Conservation (phyloP, 2,888 invertebrate species). For the Ormyrus nitidulus region DNA sequence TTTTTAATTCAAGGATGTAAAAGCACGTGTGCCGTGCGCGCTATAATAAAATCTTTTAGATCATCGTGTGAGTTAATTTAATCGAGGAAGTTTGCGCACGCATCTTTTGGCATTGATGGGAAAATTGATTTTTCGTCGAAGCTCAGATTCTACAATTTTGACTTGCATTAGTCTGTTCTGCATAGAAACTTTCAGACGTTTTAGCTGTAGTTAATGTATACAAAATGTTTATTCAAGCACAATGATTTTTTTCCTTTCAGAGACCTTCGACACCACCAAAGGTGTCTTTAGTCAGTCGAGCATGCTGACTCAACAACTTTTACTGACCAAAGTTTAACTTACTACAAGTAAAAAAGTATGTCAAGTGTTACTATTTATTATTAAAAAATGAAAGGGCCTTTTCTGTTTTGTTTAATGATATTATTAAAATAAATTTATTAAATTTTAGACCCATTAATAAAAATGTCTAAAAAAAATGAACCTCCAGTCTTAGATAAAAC, state of each 20-base stretch:
- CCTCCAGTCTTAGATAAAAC: constrained; percentile 59
- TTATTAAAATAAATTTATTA: background rate
- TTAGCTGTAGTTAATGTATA: constrained; percentile 7
- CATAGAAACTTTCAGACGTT: no score
- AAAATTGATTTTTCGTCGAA: no score
- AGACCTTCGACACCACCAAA: constrained; percentile 45
- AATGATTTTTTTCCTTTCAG: constrained; percentile 37
- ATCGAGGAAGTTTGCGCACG: no score
- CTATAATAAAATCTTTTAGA: no score
- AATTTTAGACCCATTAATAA: constrained; percentile 33
- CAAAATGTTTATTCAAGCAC: constrained; percentile 34
- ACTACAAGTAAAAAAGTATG: constrained; percentile 33
- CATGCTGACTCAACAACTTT: constrained; percentile 56
- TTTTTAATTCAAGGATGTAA: no score
- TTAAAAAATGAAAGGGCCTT: background rate
- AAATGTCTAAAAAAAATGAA: constrained; percentile 10
- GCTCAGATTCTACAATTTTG: no score
- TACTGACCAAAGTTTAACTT: constrained; percentile 19
- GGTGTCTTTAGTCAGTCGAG: constrained; percentile 50
- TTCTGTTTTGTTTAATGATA: background rate
- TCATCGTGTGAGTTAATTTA: no score
- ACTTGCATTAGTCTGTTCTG: no score
- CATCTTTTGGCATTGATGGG: no score
- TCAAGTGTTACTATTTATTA: background rate
- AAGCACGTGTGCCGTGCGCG: no score